Evolutionary conservation across 2,113 vertebrate species (phyloP), one percentile per base, ranked within the genome.

Genomic region (Equus przewalskii): DNA sequence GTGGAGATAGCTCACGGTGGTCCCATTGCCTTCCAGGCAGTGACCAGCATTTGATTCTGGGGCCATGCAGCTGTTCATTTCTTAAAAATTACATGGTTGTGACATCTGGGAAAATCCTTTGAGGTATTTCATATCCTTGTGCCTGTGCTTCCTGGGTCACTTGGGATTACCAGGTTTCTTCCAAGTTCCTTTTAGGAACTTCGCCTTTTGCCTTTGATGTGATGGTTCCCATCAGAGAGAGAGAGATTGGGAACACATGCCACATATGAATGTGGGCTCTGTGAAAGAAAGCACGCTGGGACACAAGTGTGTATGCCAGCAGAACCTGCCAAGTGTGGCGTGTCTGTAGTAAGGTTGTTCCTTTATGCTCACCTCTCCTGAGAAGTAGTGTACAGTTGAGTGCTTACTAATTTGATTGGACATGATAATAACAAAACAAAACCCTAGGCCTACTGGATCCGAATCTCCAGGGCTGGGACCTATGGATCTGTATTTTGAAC

Each of bases 71-170:
- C 95, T 98, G 89, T 93, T 98, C 80, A 76, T 91, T 94, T 96
- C 92, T 96, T 95, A 92, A 79, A 87, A 95, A 91, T 97, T 94
- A 90, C 82, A 91, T 98, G 89, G 85, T 80, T 97, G 49, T 94
- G 92, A 95, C 87, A 96, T 91, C 86, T 95, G 95, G 94, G 80
- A 89, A 97, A 98, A 89, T 88, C 93, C 64, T 98, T 96, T 94
- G 97, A 96, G 91, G 56, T 89, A 97, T 97, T 96, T 98, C 26
- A 75, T 95, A 97, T 91, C 81, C 91, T 94, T 96, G 69, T 91
- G 78, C 62, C 91, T 96, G 11, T 93, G 92, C 54, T 97, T 97
- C 95, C 78, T 83, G 73, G 93, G 72, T 89, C 96, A 97, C 86
- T 93, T 83, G 94, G 80, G 73, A 96, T 89, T 96, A 87, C 93